Percentiles rank a stretch among this genome's conserved stretches.
Conservation (phyloP, 1,140 invertebrate species). For the Macrosteles quadrilineatus region DNA sequence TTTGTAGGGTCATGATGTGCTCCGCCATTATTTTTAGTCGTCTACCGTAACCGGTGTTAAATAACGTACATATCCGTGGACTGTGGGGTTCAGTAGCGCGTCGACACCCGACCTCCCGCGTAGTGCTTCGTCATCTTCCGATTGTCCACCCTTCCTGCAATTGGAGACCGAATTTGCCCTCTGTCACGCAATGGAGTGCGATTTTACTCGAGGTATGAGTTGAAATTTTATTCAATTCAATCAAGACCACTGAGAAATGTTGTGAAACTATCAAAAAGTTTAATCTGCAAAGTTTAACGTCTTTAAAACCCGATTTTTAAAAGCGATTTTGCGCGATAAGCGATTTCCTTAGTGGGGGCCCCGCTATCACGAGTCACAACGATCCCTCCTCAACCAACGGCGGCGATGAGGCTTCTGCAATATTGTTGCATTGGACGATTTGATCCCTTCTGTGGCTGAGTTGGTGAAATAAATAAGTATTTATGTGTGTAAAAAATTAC, state of each 20-base stretch:
- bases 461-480: no score
- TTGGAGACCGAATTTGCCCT: background rate
- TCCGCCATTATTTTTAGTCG: background rate
- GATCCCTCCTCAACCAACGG: background rate
- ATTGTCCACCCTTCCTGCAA: background rate
- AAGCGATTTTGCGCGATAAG: background rate
- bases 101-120: background rate
- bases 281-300: no score
- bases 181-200: background rate
- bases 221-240: no score
- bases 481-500: no score
- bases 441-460: no score
- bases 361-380: background rate
- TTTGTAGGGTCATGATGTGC: no score
- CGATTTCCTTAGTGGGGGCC: background rate
- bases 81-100: background rate
- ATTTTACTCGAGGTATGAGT: no score
- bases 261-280: no score
- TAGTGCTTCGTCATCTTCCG: background rate
- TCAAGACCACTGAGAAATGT: no score
- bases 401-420: slow-evolving; percentile 13
- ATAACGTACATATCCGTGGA: background rate
- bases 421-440: background rate
- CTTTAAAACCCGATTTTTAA: no score
- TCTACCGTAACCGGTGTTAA: slow-evolving; percentile 4